phyloP scores from a whole-genome alignment of 2,113 vertebrate genomes.

The Ictidomys tridecemlineatus region DNA sequence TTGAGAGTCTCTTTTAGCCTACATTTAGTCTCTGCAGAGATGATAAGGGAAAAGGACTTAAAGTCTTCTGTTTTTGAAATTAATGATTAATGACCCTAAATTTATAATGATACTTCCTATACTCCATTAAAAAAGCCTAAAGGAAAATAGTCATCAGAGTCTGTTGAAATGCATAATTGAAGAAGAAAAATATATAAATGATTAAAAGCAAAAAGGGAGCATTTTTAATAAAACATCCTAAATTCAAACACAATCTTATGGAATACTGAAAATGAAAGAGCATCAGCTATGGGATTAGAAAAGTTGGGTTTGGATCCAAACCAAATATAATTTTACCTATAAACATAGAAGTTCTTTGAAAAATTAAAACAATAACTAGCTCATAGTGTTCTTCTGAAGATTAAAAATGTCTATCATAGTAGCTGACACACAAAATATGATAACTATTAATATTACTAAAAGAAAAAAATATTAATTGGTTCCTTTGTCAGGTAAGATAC shows the following conservation, averaged over 20 bases:
- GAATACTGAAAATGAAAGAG: not conserved
- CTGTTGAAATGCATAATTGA: not conserved
- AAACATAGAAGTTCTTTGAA: not conserved
- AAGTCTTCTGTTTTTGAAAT: not conserved
- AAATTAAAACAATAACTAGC: not conserved
- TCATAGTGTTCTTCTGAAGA: not conserved
- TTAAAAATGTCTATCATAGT: not conserved
- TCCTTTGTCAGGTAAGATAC: not conserved
- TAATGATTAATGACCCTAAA: not conserved
- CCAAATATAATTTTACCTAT: not conserved
- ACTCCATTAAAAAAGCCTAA: not conserved
- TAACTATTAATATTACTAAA: not conserved
- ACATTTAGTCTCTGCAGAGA: not conserved
- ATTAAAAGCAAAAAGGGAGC: not conserved
- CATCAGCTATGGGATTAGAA: not conserved
- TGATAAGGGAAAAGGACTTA: not conserved
- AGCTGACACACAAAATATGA: not conserved
- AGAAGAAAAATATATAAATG: not conserved
- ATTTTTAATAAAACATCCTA: not conserved
- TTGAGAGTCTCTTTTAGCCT: too few species aligned
- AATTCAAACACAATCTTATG: not conserved
- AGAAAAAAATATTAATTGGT: not conserved
- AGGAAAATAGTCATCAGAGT: not conserved
- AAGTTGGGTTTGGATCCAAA: not conserved
- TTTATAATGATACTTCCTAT: not conserved